phyloP scores from a whole-genome alignment of 2,888 invertebrate species.

The Tachina grossa region DNA sequence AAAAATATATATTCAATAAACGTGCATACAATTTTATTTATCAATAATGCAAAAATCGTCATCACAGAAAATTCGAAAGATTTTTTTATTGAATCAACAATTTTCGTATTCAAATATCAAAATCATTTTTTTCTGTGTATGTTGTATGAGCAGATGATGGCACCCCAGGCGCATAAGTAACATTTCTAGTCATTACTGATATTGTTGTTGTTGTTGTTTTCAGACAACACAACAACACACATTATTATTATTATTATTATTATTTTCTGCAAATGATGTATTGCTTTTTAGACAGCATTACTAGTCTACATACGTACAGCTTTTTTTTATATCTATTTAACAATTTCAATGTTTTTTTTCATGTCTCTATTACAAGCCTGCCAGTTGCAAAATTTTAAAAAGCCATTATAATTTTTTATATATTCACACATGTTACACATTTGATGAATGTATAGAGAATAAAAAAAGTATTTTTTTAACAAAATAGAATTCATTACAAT shows the following conservation, averaged over 20 bases:
- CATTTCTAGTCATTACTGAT: slow-evolving; percentile 38
- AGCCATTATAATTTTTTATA: slow-evolving; percentile 51
- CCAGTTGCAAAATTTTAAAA: slow-evolving; percentile 52
- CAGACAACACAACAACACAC: slow-evolving; percentile 27
- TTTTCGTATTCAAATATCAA: too few relatives aligned
- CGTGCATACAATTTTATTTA: too few relatives aligned
- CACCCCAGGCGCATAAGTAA: slow-evolving; percentile 60
- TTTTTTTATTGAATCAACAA: too few relatives aligned
- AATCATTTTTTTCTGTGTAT: too few relatives aligned
- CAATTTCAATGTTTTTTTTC: background rate
- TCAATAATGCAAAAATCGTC: too few relatives aligned
- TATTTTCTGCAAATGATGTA: slow-evolving; percentile 63
- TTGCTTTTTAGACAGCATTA: slow-evolving; percentile 51
- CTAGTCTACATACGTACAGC: background rate
- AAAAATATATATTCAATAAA: too few relatives aligned
- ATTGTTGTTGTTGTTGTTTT: slow-evolving; percentile 1
- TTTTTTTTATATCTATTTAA: background rate
- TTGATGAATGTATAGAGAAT: slow-evolving; percentile 18
- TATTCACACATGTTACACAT: slow-evolving; percentile 47
- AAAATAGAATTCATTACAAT: slow-evolving; percentile 16
- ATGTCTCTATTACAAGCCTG: slow-evolving; percentile 20
- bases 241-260: slow-evolving; percentile 4
- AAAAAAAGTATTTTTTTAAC: background rate
- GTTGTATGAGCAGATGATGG: slow-evolving; percentile 48
- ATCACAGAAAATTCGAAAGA: too few relatives aligned